Evolutionary conservation across 2,113 vertebrate species (phyloP).

Genomic region (Thymallus thymallus): DNA sequence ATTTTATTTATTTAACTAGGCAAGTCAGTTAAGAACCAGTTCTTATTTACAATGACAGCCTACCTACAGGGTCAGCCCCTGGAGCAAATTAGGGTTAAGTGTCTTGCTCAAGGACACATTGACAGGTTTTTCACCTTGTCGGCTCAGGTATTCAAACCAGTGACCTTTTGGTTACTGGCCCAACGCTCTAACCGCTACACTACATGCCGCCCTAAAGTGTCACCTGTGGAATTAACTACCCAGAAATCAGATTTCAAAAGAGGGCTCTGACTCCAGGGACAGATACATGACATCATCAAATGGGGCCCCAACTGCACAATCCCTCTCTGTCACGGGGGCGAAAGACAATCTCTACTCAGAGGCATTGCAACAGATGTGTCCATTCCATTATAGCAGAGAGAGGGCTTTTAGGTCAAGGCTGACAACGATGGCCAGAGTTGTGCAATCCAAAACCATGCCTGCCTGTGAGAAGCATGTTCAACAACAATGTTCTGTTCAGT

Average conservation of each 20-base stretch:
- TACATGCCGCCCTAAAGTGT: conserved; percentile 7
- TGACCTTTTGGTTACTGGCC: no score
- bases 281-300: conserved; percentile 66
- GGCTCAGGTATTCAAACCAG: no score
- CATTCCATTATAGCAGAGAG: conserved; percentile 37
- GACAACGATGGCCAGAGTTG: conserved; percentile 67
- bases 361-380: conserved; percentile 65
- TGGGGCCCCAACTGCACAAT: conserved; percentile 51
- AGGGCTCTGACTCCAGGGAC: conserved; percentile 26
- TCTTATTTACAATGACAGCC: no score
- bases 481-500: not conserved
- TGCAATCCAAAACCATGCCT: conserved; percentile 55
- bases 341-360: conserved; percentile 66
- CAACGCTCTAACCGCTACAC: no score
- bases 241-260: conserved; percentile 20
- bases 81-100: no score
- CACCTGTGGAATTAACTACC: conserved; percentile 69
- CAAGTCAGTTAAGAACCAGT: no score
- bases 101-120: no score
- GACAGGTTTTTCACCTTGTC: no score
- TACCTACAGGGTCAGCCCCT: no score
- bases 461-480: conserved; percentile 7
- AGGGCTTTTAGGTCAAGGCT: conserved; percentile 56
- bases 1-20: no score
- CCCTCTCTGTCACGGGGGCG: conserved; percentile 57